Base-by-base conservation (phyloP, 2,797 vertebrate species). In the Pantherophis alleghaniensis region DNA sequence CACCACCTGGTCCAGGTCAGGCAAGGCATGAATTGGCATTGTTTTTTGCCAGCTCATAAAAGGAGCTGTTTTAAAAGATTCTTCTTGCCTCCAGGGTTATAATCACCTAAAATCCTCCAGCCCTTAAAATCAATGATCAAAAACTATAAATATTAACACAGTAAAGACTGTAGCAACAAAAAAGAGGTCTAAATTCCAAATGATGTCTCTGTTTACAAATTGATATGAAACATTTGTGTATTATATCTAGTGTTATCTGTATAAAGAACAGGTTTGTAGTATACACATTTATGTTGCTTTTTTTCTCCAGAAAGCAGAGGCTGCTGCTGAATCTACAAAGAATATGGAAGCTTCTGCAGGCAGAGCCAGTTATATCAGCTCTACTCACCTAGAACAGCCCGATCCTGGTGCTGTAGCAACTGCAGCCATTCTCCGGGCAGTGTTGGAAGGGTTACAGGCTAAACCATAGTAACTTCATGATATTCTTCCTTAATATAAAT, bases 281-380 rank as follows among this genome's bases (percentile, higher is more conserved):
- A 0, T 9, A 20, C n/a, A 5, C 0, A 1, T 7, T 7, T 22
- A 24, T 83, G 42, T 87, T 1, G 57, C 16, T 61, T 74, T 32
- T 91, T 91, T 94, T 56, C n/a, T 57, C 24, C 95, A 99, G 99
- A 98, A 96, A 32, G 99, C 99, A 0, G 95, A 98, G 53, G 96
- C 88, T 0, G 99, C 99, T 0, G 99, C 99, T 0, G 98, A 99
- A 91, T 97, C 98, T 26, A 99, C 99, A 16, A 98, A 97, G 92
- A 42, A 97, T 93, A 98, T 99, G 96, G 97, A 97, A 10, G 99
- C 99, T 0, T 98, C 94, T 32, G 99, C 98, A 0, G 99, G 99
- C 37, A 97, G 99, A 79, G 99, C 99, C 94, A 99, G 99, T 96
- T 99, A 99, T 93, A 98, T 99, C 94, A 97, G 98, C 0, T 98